Conservation (phyloP, 2,113 vertebrate species). For the Catagonus wagneri region DNA sequence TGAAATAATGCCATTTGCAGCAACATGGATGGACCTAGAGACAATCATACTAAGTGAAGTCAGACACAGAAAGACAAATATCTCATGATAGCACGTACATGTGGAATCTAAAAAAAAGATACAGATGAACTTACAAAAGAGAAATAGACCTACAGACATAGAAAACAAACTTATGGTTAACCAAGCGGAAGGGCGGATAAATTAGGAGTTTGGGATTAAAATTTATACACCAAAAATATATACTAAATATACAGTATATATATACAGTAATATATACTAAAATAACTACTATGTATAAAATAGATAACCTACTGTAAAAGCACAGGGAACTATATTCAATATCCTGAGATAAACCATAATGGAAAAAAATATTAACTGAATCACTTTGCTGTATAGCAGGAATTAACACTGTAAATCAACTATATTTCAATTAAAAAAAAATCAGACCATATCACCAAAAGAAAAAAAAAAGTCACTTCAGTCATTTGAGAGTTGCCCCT, state of each 20-base stretch:
- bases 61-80: not conserved
- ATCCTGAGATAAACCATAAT: too few species aligned
- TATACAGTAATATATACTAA: too few species aligned
- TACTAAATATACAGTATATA: too few species aligned
- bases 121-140: not conserved
- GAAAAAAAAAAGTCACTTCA: constrained; percentile 8
- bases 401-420: not conserved
- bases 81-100: not conserved
- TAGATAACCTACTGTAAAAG: not conserved
- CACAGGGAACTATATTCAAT: not conserved
- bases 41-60: not conserved
- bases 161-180: not conserved
- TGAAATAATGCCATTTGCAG: not conserved
- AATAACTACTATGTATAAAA: not conserved
- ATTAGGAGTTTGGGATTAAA: not conserved
- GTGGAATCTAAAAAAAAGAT: not conserved
- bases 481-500: constrained; percentile 35
- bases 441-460: not conserved
- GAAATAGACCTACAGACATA: not conserved
- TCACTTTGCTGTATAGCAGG: not conserved
- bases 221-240: not conserved
- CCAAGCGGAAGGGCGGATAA: not conserved
- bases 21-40: not conserved
- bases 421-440: not conserved
- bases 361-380: too few species aligned